A percentile compares a stretch with the other conserved stretches of the same genome.
Evolutionary conservation across 2,797 vertebrate species (phyloP).

Genomic region (Acanthurus lineatus): DNA sequence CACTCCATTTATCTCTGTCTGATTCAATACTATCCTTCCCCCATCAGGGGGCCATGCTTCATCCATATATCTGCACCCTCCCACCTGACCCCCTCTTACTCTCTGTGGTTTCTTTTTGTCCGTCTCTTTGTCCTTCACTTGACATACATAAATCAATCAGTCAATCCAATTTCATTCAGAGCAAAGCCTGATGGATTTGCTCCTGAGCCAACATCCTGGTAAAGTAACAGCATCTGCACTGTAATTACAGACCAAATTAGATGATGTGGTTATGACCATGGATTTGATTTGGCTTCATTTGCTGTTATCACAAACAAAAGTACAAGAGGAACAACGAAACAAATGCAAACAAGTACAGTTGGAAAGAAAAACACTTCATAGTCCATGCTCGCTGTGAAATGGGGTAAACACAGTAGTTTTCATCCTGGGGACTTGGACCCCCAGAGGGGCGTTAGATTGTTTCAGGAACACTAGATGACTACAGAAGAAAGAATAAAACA

Average conservation of each 20-base stretch:
- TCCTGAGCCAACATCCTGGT: slow-evolving; percentile 68
- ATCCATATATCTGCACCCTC: slow-evolving; percentile 69
- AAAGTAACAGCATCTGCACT: slow-evolving; percentile 69
- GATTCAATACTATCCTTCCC: slow-evolving; percentile 78
- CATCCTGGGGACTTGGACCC: slow-evolving; percentile 1
- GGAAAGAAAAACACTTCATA: slow-evolving; percentile 2
- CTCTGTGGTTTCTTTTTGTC: slow-evolving; percentile 72
- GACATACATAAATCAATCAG: slow-evolving; percentile 85
- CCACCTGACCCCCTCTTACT: slow-evolving; percentile 60
- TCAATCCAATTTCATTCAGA: slow-evolving; percentile 80
- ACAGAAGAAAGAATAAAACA: slow-evolving; percentile 4
- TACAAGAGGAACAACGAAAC: slow-evolving; percentile 27
- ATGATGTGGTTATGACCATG: slow-evolving; percentile 68
- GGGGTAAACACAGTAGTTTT: slow-evolving; percentile 27
- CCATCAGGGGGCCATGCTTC: slow-evolving; percentile 71
- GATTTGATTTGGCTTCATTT: slow-evolving; percentile 74
- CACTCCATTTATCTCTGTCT: slow-evolving; percentile 85
- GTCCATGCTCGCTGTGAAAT: slow-evolving; percentile 20
- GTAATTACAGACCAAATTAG: slow-evolving; percentile 79
- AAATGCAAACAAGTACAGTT: slow-evolving; percentile 10
- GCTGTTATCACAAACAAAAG: slow-evolving; percentile 38
- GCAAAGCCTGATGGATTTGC: slow-evolving; percentile 76
- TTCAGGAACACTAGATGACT: slow-evolving; percentile 19
- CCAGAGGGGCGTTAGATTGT: slow-evolving; percentile 20
- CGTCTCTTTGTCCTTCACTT: slow-evolving; percentile 81